phyloP scores from a whole-genome alignment of 2,888 invertebrate species.

The Drosophila histrio region DNA sequence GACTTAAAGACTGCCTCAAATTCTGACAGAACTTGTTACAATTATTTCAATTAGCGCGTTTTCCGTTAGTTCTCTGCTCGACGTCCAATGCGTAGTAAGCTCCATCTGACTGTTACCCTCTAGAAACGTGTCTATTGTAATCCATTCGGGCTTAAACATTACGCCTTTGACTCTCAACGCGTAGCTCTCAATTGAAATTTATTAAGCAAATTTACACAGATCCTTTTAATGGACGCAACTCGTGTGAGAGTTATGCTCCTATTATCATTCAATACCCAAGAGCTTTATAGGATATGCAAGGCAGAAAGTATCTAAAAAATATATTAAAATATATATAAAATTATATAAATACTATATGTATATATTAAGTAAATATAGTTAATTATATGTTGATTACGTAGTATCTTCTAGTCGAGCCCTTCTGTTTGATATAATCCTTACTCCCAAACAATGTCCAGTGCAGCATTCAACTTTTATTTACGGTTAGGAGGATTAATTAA shows the following conservation, averaged over 20 bases:
- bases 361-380: not conserved
- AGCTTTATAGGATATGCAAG: not conserved
- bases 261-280: not conserved
- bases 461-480: constrained; percentile 26
- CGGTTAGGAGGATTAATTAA: constrained; percentile 20
- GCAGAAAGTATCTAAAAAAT: too few relatives aligned
- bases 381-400: not conserved
- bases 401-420: constrained; percentile 1
- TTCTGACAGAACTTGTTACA: constrained; percentile 2
- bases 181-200: constrained; percentile 44
- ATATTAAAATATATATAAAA: too few relatives aligned
- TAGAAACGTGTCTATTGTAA: constrained; percentile 66
- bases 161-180: constrained; percentile 5
- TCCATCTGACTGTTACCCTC: constrained; percentile 2
- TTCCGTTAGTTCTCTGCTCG: not conserved
- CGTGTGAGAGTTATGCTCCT: constrained; percentile 16
- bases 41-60: constrained; percentile 21
- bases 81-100: constrained; percentile 5
- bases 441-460: not conserved
- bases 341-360: too few relatives aligned
- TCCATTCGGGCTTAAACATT: constrained; percentile 53
- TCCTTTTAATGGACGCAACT: constrained; percentile 40
- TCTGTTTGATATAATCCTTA: not conserved
- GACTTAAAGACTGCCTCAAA: constrained; percentile 39
- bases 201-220: constrained; percentile 49